Conservation (phyloP, 2,113 vertebrate genomes). For the Lagopus muta region DNA sequence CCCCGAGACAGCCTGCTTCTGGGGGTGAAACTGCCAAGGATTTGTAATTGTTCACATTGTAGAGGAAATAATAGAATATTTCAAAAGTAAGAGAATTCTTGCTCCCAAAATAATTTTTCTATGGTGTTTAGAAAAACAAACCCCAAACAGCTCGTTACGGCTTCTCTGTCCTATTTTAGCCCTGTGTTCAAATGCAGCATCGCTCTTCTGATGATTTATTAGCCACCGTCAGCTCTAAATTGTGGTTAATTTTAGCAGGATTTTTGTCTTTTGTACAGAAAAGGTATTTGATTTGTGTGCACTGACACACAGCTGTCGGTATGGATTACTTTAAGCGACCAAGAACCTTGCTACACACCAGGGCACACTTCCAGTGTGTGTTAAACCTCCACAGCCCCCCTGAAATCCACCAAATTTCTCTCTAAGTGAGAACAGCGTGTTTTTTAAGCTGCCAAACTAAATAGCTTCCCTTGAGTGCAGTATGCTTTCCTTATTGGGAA, state of each 20-base stretch:
- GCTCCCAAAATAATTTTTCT: slow-evolving; percentile 64
- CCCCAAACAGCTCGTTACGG: slow-evolving; percentile 50
- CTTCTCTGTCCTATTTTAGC: slow-evolving; percentile 56
- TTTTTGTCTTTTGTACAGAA: slow-evolving; percentile 36
- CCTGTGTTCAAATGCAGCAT: slow-evolving; percentile 52
- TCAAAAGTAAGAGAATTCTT: slow-evolving; percentile 40
- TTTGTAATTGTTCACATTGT: slow-evolving; percentile 55
- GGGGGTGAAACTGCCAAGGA: slow-evolving; percentile 56
- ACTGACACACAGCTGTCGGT: background rate
- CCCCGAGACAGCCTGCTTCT: slow-evolving; percentile 55
- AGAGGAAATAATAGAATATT: slow-evolving; percentile 53
- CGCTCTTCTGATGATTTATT: slow-evolving; percentile 55
- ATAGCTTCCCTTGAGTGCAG: background rate
- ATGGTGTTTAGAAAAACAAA: slow-evolving; percentile 64
- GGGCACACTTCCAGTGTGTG: background rate
- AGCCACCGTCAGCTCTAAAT: slow-evolving; percentile 42
- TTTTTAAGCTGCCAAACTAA: slow-evolving; percentile 14
- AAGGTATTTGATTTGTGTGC: background rate
- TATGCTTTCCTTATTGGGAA: slow-evolving; percentile 55
- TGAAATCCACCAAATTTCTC: background rate
- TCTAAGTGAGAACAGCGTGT: background rate
- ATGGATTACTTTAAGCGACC: background rate
- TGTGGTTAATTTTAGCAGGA: slow-evolving; percentile 58
- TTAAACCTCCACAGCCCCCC: background rate
- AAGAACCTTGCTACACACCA: background rate